Percentiles rank a stretch among this genome's conserved stretches.
These are phyloP conservation scores for Peucedramus taeniatus DNA, from an alignment of 2,113 vertebrate species.

Conservation along the genomic window DNA sequence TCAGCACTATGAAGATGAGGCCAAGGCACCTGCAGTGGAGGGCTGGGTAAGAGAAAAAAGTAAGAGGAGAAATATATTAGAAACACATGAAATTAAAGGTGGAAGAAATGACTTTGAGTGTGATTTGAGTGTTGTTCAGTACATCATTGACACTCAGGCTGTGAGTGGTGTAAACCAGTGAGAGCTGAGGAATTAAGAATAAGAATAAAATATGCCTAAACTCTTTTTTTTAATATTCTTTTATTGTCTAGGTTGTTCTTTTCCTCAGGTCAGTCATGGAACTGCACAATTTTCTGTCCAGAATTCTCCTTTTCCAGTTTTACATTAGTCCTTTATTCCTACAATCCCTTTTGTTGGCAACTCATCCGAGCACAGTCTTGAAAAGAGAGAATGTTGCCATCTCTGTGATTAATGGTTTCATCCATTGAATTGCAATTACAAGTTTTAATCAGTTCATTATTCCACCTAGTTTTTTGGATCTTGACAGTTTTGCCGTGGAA, in stretches of 20 bases:
- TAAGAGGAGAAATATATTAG: background rate
- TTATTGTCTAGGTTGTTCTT: background rate
- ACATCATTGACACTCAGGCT: background rate
- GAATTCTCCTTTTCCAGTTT: background rate
- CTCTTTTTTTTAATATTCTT: background rate
- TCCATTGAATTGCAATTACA: conserved; percentile 69
- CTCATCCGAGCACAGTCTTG: background rate
- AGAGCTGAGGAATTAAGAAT: background rate
- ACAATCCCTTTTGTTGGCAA: background rate
- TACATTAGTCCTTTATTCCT: background rate
- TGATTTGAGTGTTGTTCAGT: background rate
- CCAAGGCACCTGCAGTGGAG: background rate
- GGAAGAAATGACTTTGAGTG: background rate
- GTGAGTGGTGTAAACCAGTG: background rate
- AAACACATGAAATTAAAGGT: background rate
- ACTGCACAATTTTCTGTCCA: background rate
- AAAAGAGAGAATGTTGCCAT: conserved; percentile 43
- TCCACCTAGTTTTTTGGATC: conserved; percentile 62
- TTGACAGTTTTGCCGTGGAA: conserved; percentile 61
- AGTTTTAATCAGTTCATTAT: conserved; percentile 76
- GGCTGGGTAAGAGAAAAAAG: background rate
- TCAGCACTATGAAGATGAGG: background rate
- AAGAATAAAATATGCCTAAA: background rate
- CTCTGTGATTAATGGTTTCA: conserved; percentile 63
- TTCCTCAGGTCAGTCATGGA: background rate